Conservation (phyloP, 1,140 invertebrate species). For the Brachionus rotundiformis region DNA sequence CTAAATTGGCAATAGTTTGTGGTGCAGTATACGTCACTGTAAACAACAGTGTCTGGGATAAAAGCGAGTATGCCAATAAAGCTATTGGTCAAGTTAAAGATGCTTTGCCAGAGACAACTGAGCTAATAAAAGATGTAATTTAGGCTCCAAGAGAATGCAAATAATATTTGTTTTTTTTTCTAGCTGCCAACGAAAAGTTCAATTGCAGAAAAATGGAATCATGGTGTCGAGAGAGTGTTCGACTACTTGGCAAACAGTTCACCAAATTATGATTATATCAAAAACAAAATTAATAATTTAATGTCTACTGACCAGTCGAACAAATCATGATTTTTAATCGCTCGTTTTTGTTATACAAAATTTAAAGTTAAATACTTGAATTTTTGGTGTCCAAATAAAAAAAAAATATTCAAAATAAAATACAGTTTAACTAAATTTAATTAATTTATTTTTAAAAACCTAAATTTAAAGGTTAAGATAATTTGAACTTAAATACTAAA, state of each 20-base stretch:
- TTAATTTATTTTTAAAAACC: no score
- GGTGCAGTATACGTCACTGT: constrained; percentile 45
- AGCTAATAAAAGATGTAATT: constrained; percentile 35
- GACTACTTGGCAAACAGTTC: constrained; percentile 4
- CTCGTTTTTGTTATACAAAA: not conserved
- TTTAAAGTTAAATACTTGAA: not conserved
- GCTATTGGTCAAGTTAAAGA: constrained; percentile 40
- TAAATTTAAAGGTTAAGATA: no score
- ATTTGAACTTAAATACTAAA: no score
- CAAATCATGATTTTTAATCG: constrained; percentile 19
- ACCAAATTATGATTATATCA: not conserved
- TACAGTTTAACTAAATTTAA: no score
- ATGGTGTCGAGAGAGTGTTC: constrained; percentile 25
- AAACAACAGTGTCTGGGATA: constrained; percentile 44
- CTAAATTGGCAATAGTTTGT: constrained; percentile 46
- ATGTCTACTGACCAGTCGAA: not conserved
- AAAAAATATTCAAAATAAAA: no score
- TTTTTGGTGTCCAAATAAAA: not conserved
- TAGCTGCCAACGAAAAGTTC: constrained; percentile 36
- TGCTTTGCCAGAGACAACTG: constrained; percentile 31
- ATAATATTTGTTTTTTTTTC: not conserved
- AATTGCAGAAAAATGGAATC: constrained; percentile 33
- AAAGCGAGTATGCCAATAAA: constrained; percentile 49
- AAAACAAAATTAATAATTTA: constrained; percentile 12
- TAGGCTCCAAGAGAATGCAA: not conserved